Evolutionary conservation across 2,797 vertebrate genomes (phyloP).

Genomic region (Lacerta bilineata): DNA sequence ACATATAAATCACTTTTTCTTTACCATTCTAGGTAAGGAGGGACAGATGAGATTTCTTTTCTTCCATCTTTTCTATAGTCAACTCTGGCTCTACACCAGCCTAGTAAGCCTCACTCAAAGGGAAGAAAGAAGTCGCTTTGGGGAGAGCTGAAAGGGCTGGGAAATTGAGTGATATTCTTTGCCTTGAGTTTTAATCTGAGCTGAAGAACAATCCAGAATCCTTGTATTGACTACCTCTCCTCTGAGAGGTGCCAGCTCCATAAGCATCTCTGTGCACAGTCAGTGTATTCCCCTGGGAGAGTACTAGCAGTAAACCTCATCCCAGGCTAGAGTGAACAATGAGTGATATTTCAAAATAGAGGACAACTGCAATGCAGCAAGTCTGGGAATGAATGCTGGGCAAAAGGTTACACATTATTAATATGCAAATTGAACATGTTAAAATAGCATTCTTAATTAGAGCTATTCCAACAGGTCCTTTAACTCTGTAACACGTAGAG

Average conservation of each 20-base stretch:
- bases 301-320: not conserved
- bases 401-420: not conserved
- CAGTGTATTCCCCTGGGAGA: not conserved
- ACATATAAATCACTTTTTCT: too few species aligned
- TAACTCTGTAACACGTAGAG: not conserved
- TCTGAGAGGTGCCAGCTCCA: not conserved
- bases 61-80: not conserved
- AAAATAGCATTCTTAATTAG: constrained; percentile 15
- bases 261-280: not conserved
- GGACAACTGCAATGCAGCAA: not conserved
- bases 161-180: too few species aligned
- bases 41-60: not conserved
- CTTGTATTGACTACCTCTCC: not conserved
- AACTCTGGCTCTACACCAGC: too few species aligned
- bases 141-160: not conserved
- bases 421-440: not conserved
- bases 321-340: not conserved
- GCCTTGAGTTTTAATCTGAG: not conserved
- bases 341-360: not conserved
- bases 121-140: not conserved
- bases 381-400: not conserved
- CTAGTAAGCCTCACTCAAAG: not conserved
- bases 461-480: not conserved
- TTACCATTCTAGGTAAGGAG: not conserved
- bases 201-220: too few species aligned